These are phyloP conservation scores for Cyclopterus lumpus DNA, from an alignment of 2,797 vertebrate species.

Conservation along the genomic window DNA sequence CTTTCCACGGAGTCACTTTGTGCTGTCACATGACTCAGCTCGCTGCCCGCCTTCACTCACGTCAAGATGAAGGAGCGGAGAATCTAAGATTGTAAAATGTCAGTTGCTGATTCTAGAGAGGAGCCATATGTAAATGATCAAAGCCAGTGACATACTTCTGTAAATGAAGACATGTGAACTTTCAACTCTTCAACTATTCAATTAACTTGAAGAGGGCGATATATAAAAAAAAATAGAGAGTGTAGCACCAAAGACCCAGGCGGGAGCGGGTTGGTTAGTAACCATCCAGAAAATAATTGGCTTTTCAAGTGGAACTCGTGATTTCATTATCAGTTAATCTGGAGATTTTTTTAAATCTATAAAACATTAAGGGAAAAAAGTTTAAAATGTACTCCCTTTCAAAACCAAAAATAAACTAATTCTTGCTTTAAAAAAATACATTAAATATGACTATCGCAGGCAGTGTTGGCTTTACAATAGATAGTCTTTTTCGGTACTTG, in stretches of 20 bases:
- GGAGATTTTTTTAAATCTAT: not conserved
- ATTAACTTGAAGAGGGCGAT: slow-evolving; percentile 36
- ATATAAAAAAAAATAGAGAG: slow-evolving; percentile 57
- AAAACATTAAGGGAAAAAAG: not conserved
- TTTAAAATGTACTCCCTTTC: not conserved
- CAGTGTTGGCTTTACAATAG: not conserved
- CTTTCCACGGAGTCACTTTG: slow-evolving; percentile 9
- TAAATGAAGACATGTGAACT: slow-evolving; percentile 34
- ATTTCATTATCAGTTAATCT: slow-evolving; percentile 3
- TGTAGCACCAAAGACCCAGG: slow-evolving; percentile 5
- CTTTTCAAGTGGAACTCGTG: not conserved
- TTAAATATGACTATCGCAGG: not conserved
- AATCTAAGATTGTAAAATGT: slow-evolving; percentile 21
- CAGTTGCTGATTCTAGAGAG: not conserved
- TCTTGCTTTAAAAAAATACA: not conserved
- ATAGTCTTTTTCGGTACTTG: not conserved
- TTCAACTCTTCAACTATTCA: too few species aligned
- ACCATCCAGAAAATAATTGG: not conserved
- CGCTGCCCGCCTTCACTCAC: slow-evolving; percentile 11
- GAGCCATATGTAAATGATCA: slow-evolving; percentile 22
- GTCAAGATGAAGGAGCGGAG: slow-evolving; percentile 20
- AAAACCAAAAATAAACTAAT: not conserved
- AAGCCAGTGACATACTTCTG: slow-evolving; percentile 54
- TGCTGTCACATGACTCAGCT: slow-evolving; percentile 8
- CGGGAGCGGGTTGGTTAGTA: not conserved